phyloP scores from a whole-genome alignment of 2,113 vertebrate species.

The Ifrita kowaldi region DNA sequence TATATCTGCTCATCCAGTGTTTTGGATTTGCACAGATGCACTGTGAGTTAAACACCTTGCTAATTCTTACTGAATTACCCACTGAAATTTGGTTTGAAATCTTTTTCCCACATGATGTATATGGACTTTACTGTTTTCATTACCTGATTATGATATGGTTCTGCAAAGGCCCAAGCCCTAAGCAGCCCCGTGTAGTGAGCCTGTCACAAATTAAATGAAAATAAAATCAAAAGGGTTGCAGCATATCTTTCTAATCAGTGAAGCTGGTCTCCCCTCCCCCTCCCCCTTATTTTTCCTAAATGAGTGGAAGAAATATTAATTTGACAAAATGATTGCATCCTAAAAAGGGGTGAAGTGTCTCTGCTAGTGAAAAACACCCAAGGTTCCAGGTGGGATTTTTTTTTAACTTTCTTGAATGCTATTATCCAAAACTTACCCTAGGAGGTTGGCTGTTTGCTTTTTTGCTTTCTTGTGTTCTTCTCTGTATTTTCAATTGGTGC shows the following conservation, averaged over 20 bases:
- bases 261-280: fast-evolving
- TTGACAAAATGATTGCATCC: background rate
- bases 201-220: background rate
- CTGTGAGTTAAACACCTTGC: background rate
- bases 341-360: background rate
- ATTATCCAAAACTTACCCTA: background rate
- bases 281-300: background rate
- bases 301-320: background rate
- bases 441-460: background rate
- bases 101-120: background rate
- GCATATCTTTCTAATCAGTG: background rate
- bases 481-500: background rate
- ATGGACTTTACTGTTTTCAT: background rate
- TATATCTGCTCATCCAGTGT: background rate
- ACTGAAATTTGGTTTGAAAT: background rate
- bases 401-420: background rate
- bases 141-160: background rate
- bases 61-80: background rate
- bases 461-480: background rate
- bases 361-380: background rate
- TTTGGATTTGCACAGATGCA: background rate
- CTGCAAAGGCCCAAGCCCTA: background rate
- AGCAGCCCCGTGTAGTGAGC: background rate
- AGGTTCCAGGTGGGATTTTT: background rate
- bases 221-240: background rate